Evolutionary conservation across 1,140 invertebrate genomes (phyloP).

Genomic region (Phymastichus coffea): DNA sequence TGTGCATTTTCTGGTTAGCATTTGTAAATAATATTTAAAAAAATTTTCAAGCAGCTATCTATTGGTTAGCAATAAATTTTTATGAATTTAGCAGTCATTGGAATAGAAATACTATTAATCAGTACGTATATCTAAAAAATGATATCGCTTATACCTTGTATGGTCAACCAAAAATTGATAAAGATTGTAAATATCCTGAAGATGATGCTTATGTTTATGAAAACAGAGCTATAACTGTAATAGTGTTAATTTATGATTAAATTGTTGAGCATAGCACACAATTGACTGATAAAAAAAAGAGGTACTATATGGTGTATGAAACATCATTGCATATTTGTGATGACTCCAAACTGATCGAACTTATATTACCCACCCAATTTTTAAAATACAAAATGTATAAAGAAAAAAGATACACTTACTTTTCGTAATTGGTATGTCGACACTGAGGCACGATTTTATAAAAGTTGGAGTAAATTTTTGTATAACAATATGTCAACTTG

Average conservation of each 20-base stretch:
- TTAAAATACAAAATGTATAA: slow-evolving; percentile 20
- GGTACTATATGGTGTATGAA: slow-evolving; percentile 25
- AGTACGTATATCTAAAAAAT: slow-evolving; percentile 35
- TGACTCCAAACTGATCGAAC: not conserved
- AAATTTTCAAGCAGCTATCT: not conserved
- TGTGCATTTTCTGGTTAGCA: too few species aligned
- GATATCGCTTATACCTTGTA: slow-evolving; percentile 38
- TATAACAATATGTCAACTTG: slow-evolving; percentile 41
- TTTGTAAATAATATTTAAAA: too few species aligned
- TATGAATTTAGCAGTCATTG: slow-evolving; percentile 38
- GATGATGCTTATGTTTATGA: not conserved
- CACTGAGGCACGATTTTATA: slow-evolving; percentile 38
- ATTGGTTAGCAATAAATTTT: slow-evolving; percentile 23
- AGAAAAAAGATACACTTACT: slow-evolving; percentile 1
- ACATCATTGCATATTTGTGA: not conserved
- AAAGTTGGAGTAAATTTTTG: slow-evolving; percentile 42
- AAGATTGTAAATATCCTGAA: not conserved
- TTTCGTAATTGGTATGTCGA: slow-evolving; percentile 43
- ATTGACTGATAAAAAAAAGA: slow-evolving; percentile 7
- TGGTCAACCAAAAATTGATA: slow-evolving; percentile 29
- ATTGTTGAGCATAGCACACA: slow-evolving; percentile 25
- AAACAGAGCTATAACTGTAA: not conserved
- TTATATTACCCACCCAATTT: slow-evolving; percentile 16
- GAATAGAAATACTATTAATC: slow-evolving; percentile 20
- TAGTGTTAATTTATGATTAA: slow-evolving; percentile 29